Evolutionary conservation across 1,140 invertebrate genomes (phyloP), one percentile per base, ranked within the genome.

Genomic region (Drosophila sturtevanti): DNA sequence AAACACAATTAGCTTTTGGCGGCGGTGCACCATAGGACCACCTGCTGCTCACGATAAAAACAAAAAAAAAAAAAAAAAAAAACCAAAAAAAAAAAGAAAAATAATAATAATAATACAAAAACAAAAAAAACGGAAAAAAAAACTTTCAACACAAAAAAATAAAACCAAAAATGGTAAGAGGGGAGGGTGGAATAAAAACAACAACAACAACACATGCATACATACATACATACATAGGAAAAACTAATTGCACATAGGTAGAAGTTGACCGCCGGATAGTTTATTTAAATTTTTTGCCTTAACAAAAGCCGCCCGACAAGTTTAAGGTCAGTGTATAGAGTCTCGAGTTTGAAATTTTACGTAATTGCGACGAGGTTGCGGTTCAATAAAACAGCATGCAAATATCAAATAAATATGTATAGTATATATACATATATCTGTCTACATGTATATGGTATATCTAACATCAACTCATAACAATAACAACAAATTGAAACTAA

Each of bases 1-100:
- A 87, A 87, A 87, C 84, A 87, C 82, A 87, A 87, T 87, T 87
- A 87, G 82, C 82, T 89, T 87, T 89, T 87, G 82, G 82, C 79
- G 84, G 82, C 82, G 64, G 63, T 70, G 75, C 78, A 78, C 44
- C 70, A 66, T 74, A 60, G 61, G 82, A 89, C 82, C 82, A 82
- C 82, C 82, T 84, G 82, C 82, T 89, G 82, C 52, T 85, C 61
- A 66, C 56, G 77, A 80, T 64, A 65, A 63, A 64, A 81, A 76
- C 72, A 76, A 60, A 63, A 77, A 73, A 72, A 66, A 14, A 63
- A 51, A 38, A 52, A 60, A 31, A 59, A 31, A 59, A 70, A 65
- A 59, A 59, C 35, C n/a, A 72, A 66, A 14, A 63, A 51, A 38
- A 52, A 60, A 31, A 59, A 31, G 52, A 70, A 65, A 31, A 6